These are phyloP conservation scores for Formica aserva DNA, from an alignment of 2,888 invertebrate genomes.

Conservation along the genomic window DNA sequence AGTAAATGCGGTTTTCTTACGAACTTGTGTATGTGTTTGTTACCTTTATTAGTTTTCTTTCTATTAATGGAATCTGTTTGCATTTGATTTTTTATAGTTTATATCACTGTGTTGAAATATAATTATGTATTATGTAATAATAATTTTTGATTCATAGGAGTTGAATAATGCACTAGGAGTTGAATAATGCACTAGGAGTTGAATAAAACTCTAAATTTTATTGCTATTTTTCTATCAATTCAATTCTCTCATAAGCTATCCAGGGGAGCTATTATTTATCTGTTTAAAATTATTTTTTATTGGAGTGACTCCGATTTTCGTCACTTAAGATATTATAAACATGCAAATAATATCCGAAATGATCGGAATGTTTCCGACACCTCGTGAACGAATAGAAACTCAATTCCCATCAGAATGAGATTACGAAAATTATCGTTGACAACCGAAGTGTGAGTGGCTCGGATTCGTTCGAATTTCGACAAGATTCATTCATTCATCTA, in stretches of 20 bases:
- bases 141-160: not conserved
- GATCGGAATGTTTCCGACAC: not conserved
- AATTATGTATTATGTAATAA: not conserved
- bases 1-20: not conserved
- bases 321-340: not conserved
- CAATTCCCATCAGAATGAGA: not conserved
- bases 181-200: not conserved
- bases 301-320: not conserved
- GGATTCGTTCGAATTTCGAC: not conserved
- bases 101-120: not conserved
- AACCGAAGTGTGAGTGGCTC: not conserved
- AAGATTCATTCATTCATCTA: not conserved
- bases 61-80: not conserved
- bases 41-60: not conserved
- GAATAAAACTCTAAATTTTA: not conserved
- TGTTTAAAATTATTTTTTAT: not conserved
- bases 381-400: not conserved
- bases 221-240: not conserved
- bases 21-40: not conserved
- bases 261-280: not conserved
- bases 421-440: not conserved
- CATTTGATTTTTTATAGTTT: not conserved
- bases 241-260: not conserved
- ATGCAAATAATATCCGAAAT: not conserved
- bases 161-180: not conserved